phyloP scores from a whole-genome alignment of 2,888 invertebrate genomes.

The Marasmarcha lunaedactyla region DNA sequence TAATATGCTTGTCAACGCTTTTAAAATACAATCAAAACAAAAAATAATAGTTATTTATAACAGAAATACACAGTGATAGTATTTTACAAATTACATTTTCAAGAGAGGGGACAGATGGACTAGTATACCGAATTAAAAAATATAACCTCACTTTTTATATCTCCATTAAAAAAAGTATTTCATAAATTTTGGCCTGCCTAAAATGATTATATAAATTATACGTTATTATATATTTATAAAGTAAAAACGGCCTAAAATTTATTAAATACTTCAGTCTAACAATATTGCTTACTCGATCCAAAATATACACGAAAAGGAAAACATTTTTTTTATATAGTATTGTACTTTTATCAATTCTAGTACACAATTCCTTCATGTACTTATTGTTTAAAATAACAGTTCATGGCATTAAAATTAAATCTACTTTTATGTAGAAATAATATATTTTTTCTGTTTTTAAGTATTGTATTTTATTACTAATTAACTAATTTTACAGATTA shows the following conservation, averaged over 20 bases:
- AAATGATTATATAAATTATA: conserved; percentile 26
- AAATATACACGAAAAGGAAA: conserved; percentile 46
- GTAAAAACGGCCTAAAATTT: conserved; percentile 43
- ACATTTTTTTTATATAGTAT: conserved; percentile 29
- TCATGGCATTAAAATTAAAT: conserved; percentile 38
- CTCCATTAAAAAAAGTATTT: conserved; percentile 43
- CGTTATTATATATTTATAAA: conserved; percentile 23
- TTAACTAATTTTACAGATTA: conserved; percentile 47
- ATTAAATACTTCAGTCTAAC: conserved; percentile 61
- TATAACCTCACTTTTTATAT: conserved; percentile 43
- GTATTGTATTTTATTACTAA: conserved; percentile 40
- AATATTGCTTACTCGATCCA: conserved; percentile 60
- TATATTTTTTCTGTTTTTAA: conserved; percentile 26
- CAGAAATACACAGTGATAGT: conserved; percentile 61
- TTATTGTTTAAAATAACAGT: conserved; percentile 18
- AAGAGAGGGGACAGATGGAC: conserved; percentile 56
- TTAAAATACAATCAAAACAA: conserved; percentile 68
- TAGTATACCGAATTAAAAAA: conserved; percentile 66
- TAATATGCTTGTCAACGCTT: conserved; percentile 63
- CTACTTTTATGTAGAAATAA: conserved; percentile 23
- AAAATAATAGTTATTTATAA: conserved; percentile 39
- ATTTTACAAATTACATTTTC: conserved; percentile 27
- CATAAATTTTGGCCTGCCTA: conserved; percentile 48
- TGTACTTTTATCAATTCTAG: conserved; percentile 42
- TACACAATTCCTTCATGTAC: conserved; percentile 49